Base-by-base conservation (phyloP, 2,888 invertebrate species). In the Hyalella azteca region DNA sequence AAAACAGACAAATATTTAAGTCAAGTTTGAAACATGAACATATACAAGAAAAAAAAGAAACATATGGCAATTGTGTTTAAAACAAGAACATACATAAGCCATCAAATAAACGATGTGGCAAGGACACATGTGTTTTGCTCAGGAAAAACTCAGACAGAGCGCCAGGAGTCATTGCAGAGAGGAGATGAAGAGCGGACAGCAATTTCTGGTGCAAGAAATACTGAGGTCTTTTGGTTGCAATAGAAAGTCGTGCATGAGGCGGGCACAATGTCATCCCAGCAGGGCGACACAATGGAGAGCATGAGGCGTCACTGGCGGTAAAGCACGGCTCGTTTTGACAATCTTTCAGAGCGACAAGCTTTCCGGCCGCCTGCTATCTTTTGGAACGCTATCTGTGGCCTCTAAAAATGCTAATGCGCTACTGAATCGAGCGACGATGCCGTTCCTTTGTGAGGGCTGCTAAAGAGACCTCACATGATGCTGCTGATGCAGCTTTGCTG, bases 291-390 rank as follows among this genome's bases (percentile, higher is more conserved):
- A 66, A 66, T 36, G 36, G 66, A 66, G 36, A 66, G 66, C 39
- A 66, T 2, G 66, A 66, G 29, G 66, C 66, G 32, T 36, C 36
- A 36, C 36, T 29, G 59, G 66, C 66, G 32, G 66, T 66, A 36
- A 54, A 54, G 54, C 54, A 54, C 36, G 66, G 36, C 36, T 36
- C 66, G 66, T 36, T 66, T 32, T 19, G 66, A 66, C 66, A 66
- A 66, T 66, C 66, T 66, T 36, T 66, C 66, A 66, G 36, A 66
- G 36, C 36, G 66, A 66, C 66, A 66, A 66, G 66, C 66, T 66
- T 66, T 66, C 29, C 29, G 66, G 66, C 66, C 66, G 22, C 66
- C 66, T 66, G 66, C 66, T 66, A 66, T 66, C 66, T 66, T 66
- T 66, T 66, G 66, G 66, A 66, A 36, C 66, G 66, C 66, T 66